phyloP scores from a whole-genome alignment of 1,140 invertebrate species.

The Lithobius niger region DNA sequence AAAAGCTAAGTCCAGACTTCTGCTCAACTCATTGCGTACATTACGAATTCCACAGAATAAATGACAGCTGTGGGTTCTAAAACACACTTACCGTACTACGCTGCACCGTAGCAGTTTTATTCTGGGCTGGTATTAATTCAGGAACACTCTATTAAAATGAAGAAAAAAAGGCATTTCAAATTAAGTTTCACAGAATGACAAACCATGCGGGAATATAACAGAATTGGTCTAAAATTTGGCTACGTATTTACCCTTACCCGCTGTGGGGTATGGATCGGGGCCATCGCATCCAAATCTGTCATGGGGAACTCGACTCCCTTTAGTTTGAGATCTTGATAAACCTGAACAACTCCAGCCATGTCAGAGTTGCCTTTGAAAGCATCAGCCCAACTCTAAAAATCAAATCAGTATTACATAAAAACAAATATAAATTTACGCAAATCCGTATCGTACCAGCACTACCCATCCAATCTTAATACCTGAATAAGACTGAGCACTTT shows the following conservation, averaged over 20 bases:
- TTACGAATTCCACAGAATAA: too few relatives aligned
- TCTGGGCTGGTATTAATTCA: conserved; percentile 17
- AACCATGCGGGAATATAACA: background rate
- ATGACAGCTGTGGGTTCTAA: too few relatives aligned
- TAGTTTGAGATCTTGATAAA: conserved; percentile 83
- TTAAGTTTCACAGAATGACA: background rate
- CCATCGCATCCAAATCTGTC: conserved; percentile 85
- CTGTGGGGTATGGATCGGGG: conserved; percentile 92
- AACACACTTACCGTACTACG: too few relatives aligned
- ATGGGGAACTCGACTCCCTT: conserved; percentile 98
- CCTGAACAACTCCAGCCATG: conserved; percentile 75
- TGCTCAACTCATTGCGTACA: too few relatives aligned
- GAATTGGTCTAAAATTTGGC: background rate
- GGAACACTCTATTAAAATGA: conserved; percentile 16
- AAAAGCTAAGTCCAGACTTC: too few relatives aligned
- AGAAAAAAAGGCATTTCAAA: conserved; percentile 2
- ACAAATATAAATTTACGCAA: too few relatives aligned
- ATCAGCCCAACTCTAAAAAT: conserved; percentile 76
- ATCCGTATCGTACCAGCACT: too few relatives aligned
- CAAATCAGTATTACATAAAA: too few relatives aligned
- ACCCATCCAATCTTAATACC: too few relatives aligned
- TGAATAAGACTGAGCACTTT: conserved; percentile 90
- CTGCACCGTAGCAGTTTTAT: conserved; percentile 4
- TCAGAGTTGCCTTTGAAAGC: conserved; percentile 84
- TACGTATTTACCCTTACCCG: conserved; percentile 49